phyloP scores from a whole-genome alignment of 2,888 invertebrate species.

The Dryadula phaetusa region DNA sequence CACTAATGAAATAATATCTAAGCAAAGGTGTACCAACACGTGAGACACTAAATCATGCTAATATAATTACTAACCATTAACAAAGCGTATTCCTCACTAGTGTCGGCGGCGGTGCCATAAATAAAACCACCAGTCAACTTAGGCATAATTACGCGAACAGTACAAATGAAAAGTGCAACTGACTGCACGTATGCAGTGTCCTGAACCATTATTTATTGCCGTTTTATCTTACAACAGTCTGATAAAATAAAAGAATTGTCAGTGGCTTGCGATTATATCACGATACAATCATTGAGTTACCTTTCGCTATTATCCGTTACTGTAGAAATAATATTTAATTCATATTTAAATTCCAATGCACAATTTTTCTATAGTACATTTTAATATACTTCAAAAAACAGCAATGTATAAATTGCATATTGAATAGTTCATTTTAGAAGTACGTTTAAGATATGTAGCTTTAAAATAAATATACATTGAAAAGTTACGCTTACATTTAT shows the following conservation, averaged over 20 bases:
- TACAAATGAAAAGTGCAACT: slow-evolving; percentile 77
- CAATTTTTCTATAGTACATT: slow-evolving; percentile 9
- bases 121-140: slow-evolving; percentile 63
- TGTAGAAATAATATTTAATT: slow-evolving; percentile 39
- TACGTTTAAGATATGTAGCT: slow-evolving; percentile 47
- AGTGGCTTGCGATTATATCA: slow-evolving; percentile 80
- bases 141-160: slow-evolving; percentile 77
- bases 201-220: slow-evolving; percentile 78
- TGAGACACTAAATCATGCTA: slow-evolving; percentile 58
- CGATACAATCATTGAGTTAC: slow-evolving; percentile 74
- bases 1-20: slow-evolving; percentile 29
- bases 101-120: slow-evolving; percentile 54
- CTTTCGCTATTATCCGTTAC: slow-evolving; percentile 54
- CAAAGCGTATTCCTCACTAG: slow-evolving; percentile 65
- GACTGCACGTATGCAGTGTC: slow-evolving; percentile 71
- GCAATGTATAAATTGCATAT: slow-evolving; percentile 47
- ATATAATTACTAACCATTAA: slow-evolving; percentile 65
- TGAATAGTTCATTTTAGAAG: background rate
- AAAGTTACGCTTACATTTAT: slow-evolving; percentile 68
- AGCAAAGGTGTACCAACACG: slow-evolving; percentile 37
- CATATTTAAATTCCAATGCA: slow-evolving; percentile 13
- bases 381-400: background rate
- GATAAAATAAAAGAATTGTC: slow-evolving; percentile 83
- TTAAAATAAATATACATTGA: slow-evolving; percentile 70
- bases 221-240: slow-evolving; percentile 77